Evolutionary conservation across 2,797 vertebrate species (phyloP).

Genomic region (Typhlichthys subterraneus): DNA sequence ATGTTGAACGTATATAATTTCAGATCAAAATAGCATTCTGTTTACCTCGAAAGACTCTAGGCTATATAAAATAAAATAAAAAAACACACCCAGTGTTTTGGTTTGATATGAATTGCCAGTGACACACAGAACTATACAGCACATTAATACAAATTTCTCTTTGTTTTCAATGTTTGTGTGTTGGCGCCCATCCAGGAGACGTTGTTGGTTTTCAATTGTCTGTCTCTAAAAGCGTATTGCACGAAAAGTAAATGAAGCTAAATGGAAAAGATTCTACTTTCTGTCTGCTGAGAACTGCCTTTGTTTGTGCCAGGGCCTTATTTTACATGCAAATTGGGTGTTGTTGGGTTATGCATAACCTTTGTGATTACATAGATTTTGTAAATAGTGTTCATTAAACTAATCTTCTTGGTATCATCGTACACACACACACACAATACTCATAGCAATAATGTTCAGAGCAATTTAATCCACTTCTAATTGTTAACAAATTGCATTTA

Average conservation of each 20-base stretch:
- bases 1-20: background rate
- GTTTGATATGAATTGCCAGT: conserved; percentile 8
- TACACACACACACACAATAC: conserved; percentile 2
- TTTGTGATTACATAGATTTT: conserved; percentile 2
- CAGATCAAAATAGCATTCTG: background rate
- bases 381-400: conserved; percentile 1
- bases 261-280: background rate
- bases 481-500: background rate
- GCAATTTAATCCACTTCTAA: background rate
- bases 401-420: background rate
- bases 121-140: background rate
- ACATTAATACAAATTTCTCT: conserved; percentile 10
- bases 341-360: background rate
- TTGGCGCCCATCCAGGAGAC: background rate
- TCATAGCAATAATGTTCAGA: background rate
- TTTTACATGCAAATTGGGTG: conserved; percentile 4
- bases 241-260: background rate
- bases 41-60: background rate
- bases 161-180: conserved; percentile 3
- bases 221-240: background rate
- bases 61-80: too few species aligned
- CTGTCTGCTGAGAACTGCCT: background rate
- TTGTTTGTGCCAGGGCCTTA: background rate
- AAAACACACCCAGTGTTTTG: background rate
- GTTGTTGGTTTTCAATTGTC: conserved; percentile 6